Conservation (phyloP, 1,140 invertebrate genomes). For the Drosophila lacteicornis region DNA sequence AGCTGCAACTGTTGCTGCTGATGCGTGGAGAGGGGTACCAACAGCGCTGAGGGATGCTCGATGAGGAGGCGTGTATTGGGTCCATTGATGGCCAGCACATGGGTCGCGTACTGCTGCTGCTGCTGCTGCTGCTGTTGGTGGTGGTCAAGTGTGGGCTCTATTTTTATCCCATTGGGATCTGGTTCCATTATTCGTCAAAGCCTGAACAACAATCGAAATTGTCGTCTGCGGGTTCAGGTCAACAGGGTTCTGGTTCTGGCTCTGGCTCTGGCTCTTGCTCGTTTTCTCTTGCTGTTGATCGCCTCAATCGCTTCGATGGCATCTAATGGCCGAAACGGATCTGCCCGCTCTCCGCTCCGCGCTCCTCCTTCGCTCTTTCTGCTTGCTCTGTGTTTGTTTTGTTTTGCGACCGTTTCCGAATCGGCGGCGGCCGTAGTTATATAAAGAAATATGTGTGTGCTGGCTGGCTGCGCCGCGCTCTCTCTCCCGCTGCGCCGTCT, state of each 20-base stretch:
- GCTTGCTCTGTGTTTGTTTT: conserved; percentile 34
- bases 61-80: conserved; percentile 81
- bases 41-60: conserved; percentile 80
- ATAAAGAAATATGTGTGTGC: conserved; percentile 63
- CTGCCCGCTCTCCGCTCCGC: conserved; percentile 14
- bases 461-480: conserved; percentile 13
- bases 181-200: conserved; percentile 84
- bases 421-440: conserved; percentile 39
- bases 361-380: conserved; percentile 21
- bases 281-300: conserved; percentile 21
- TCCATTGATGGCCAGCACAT: conserved; percentile 82
- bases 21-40: conserved; percentile 78
- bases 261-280: not conserved
- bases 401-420: conserved; percentile 35
- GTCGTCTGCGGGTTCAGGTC: conserved; percentile 57
- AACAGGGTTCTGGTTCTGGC: conserved; percentile 12
- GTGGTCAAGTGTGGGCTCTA: conserved; percentile 83
- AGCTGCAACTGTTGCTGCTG: conserved; percentile 72
- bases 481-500: conserved; percentile 29
- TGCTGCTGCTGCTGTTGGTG: conserved; percentile 72
- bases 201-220: conserved; percentile 80
- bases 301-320: conserved; percentile 22
- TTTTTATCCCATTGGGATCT: conserved; percentile 85
- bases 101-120: conserved; percentile 78
- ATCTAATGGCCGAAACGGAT: conserved; percentile 53